Base-by-base conservation (phyloP, 2,888 invertebrate genomes). In the Tethea ocularis region DNA sequence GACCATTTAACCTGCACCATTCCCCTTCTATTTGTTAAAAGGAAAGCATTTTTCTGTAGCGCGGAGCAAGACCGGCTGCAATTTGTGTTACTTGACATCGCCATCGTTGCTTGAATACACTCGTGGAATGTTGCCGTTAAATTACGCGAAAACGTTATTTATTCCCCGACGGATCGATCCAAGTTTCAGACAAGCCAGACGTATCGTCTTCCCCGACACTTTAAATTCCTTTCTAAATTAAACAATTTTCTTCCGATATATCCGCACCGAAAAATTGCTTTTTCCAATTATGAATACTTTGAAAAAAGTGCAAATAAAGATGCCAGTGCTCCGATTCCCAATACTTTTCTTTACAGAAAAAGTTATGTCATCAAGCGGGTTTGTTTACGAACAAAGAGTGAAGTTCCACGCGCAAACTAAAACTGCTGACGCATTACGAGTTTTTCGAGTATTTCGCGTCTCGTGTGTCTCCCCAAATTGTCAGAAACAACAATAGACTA, bases 101-200 rank as follows among this genome's bases (percentile, higher is more conserved):
- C 74, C 33, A 68, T 69, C 75, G 72, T 71, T 61, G 72, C 69
- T 75, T 68, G 77, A 81, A 82, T 77, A 84, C 82, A 84, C 85
- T 83, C 76, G 77, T 64, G 75, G 72, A 84, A 83, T 78, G 79
- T 74, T 72, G 72, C 78, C 69, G 80, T 75, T 80, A 82, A 85
- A 87, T 85, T 84, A 86, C 80, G 69, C 70, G 79, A 78, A 83
- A 83, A 80, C 72, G 79, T 82, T 75, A 85, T 87, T 84, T 85
- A 84, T 86, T 80, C 74, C 71, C 67, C 68, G 77, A 80, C 77
- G 72, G 76, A 81, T 80, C 78, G 81, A 81, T 80, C 73, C 72
- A 74, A 79, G 75, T 80, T 71, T 72, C 70, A 73, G 73, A 80
- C 63, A 57, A 59, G 38, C 56, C 29, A 61, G 59, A 61, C 60